Evolutionary conservation across 2,888 invertebrate genomes (phyloP), one percentile per base, ranked within the genome.

Genomic region (Mythimna albipuncta): DNA sequence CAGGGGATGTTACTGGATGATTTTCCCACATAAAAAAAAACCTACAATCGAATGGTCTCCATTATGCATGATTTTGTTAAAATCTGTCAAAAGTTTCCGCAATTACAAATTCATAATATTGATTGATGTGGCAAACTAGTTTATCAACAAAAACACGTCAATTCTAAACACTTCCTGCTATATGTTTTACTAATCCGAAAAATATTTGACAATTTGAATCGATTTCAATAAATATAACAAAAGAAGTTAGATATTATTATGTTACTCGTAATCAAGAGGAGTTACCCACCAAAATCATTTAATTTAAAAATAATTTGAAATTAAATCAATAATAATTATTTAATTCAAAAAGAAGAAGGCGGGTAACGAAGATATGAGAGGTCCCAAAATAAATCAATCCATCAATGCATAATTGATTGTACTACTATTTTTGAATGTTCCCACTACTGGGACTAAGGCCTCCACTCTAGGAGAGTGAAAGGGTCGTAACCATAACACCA

Each of bases 161-260:
- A 32, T 54, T 7, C 58, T 11, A 72, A 65, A 50, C 21, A 68
- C 47, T 68, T 79, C 79, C 82, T 72, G 57, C 16, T 44, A 2
- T 61, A 13, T 38, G 19, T 55, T 35, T 57, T 52, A 38, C 6
- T 67, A 67, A 77, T 62, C 47, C 13, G 0, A 72, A 54, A 82
- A 71, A 55, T 62, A 58, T 63, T 82, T 71, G 72, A 58, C 82
- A 68, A 19, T 61, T 58, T 52, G 16, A 62, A 81, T 67, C 13
- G 55, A 2, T 55, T 55, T 21, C 38, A 54, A 50, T 55, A 21
- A 50, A 35, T 0, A 7, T 10, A 38, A 57, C 35, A 44, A 66
- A 72, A 58, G 44, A 10, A 63, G 44, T 16, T 7, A 4, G 7
- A 38, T 57, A 38, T 52, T n/a, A 21, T 38, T 1, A 47, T 44